Evolutionary conservation across 1,140 invertebrate genomes (phyloP).

Genomic region (Drosophila bocki): DNA sequence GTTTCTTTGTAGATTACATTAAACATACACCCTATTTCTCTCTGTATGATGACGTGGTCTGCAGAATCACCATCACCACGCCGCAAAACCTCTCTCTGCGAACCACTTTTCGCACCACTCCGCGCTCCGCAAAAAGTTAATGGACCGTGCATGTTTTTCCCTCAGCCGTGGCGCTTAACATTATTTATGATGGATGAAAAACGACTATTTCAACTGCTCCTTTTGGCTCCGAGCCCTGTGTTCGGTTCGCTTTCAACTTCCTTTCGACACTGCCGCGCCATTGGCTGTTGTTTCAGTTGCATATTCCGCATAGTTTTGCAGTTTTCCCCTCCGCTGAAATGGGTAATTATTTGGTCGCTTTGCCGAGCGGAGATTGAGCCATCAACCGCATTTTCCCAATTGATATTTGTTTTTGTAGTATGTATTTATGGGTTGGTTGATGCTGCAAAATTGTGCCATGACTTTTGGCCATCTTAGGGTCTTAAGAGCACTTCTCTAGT

Average conservation of each 20-base stretch:
- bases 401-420: conserved; percentile 47
- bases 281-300: conserved; percentile 68
- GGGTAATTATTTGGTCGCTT: conserved; percentile 25
- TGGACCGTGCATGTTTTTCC: conserved; percentile 84
- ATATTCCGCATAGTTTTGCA: conserved; percentile 69
- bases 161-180: conserved; percentile 84
- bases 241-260: conserved; percentile 61
- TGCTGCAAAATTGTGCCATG: conserved; percentile 45
- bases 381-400: conserved; percentile 35
- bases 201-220: conserved; percentile 63
- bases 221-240: conserved; percentile 19
- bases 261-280: conserved; percentile 52
- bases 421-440: conserved; percentile 6
- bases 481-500: conserved; percentile 37
- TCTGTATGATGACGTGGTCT: conserved; percentile 35
- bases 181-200: conserved; percentile 84
- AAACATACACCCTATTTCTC: neutral
- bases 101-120: conserved; percentile 42
- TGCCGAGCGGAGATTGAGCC: conserved; percentile 38
- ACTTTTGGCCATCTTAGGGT: conserved; percentile 52
- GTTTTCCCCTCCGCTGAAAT: conserved; percentile 33
- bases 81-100: conserved; percentile 19
- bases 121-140: conserved; percentile 73
- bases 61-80: conserved; percentile 7
- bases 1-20: neutral